Percentiles rank a stretch among this genome's conserved stretches.
Evolutionary conservation across 2,888 invertebrate genomes (phyloP).

Genomic region (Phyllotreta cruciferae): DNA sequence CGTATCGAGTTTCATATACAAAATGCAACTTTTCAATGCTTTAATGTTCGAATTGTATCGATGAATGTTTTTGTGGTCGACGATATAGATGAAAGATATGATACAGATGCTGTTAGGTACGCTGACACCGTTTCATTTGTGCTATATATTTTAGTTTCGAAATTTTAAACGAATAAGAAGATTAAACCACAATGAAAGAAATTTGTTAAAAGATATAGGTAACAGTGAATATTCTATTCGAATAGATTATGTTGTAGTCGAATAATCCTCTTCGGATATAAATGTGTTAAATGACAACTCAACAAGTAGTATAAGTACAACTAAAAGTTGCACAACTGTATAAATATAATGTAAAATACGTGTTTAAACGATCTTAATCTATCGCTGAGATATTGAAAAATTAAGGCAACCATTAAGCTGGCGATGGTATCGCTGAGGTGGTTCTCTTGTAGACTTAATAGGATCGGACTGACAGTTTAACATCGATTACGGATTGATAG

Average conservation of each 20-base stretch:
- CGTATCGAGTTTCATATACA: conserved; percentile 30
- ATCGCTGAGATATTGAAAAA: neutral
- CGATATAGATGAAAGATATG: conserved; percentile 28
- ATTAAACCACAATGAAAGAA: no score
- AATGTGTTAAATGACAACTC: no score
- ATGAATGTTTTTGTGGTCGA: conserved; percentile 22
- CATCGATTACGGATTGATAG: conserved; percentile 49
- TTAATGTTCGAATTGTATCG: conserved; percentile 26
- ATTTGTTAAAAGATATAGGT: no score
- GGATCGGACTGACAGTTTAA: conserved; percentile 49
- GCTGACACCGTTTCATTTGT: conserved; percentile 21
- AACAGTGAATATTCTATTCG: no score
- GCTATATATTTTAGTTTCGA: neutral
- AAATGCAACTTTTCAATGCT: conserved; percentile 25
- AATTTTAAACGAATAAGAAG: no score
- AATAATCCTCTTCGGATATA: no score
- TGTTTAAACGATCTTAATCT: conserved; percentile 14
- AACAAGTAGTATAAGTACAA: no score
- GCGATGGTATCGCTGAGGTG: conserved; percentile 29
- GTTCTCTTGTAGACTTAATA: conserved; percentile 42
- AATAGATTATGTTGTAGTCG: no score
- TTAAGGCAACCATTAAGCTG: conserved; percentile 27
- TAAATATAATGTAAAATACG: conserved; percentile 12
- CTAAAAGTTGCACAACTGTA: no score
- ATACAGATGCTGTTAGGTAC: conserved; percentile 29